Evolutionary conservation across 2,888 invertebrate genomes (phyloP).

Genomic region (Calephelis perditalis): DNA sequence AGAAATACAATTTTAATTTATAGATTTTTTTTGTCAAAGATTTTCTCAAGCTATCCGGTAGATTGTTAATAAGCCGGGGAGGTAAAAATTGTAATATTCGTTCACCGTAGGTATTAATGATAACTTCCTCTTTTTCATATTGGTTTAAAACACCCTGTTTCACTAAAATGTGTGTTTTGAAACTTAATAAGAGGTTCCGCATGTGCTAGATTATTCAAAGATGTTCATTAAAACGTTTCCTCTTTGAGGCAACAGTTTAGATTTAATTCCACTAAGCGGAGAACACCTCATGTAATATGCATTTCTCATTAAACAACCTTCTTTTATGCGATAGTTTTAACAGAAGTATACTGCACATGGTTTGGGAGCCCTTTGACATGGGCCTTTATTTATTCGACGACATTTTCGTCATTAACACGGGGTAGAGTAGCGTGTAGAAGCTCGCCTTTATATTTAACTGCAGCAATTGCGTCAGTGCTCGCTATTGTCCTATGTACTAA

Average conservation of each 20-base stretch:
- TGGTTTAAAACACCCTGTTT: background rate
- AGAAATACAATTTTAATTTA: too few species aligned
- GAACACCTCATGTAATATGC: slow-evolving; percentile 16
- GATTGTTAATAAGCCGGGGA: too few species aligned
- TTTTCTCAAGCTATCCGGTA: too few species aligned
- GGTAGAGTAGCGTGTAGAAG: too few species aligned
- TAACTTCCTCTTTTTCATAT: background rate
- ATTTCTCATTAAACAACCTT: slow-evolving; percentile 17
- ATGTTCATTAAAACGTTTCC: slow-evolving; percentile 8
- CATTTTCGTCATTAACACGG: too few species aligned
- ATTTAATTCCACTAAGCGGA: slow-evolving; percentile 7
- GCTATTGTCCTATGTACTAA: too few species aligned
- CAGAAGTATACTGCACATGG: background rate
- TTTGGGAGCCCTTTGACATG: background rate
- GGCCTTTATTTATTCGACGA: background rate
- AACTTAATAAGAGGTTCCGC: background rate
- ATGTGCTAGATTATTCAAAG: background rate
- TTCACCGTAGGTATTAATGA: too few species aligned
- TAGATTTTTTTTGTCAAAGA: too few species aligned
- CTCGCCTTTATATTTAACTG: too few species aligned
- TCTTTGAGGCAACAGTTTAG: slow-evolving; percentile 11
- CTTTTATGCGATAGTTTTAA: slow-evolving; percentile 6
- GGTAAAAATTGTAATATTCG: too few species aligned
- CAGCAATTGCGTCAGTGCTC: too few species aligned
- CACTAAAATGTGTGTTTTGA: background rate